Evolutionary conservation across 1,140 invertebrate species (phyloP).

Genomic region (Drosophila kurseongensis): DNA sequence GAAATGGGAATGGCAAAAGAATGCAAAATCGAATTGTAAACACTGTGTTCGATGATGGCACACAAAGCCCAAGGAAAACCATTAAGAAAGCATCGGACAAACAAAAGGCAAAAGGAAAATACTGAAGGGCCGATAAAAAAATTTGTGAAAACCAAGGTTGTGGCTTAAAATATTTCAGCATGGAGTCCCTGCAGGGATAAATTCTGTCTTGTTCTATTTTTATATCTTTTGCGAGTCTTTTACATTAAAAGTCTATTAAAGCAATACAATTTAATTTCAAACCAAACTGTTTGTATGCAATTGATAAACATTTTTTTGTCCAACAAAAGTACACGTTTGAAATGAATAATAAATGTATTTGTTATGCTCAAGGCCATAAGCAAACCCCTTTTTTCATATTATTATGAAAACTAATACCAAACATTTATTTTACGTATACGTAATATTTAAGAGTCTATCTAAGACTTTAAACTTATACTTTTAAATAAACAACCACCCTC

Average conservation of each 20-base stretch:
- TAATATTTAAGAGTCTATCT: too few relatives aligned
- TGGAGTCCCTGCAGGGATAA: background rate
- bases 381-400: too few relatives aligned
- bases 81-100: conserved; percentile 36
- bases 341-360: too few relatives aligned
- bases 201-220: conserved; percentile 1
- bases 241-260: background rate
- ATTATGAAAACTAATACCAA: too few relatives aligned
- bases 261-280: too few relatives aligned
- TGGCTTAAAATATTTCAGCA: conserved; percentile 1
- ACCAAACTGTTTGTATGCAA: too few relatives aligned
- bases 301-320: too few relatives aligned
- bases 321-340: too few relatives aligned
- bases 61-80: conserved; percentile 47
- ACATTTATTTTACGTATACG: too few relatives aligned
- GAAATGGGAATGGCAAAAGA: conserved; percentile 46
- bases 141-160: conserved; percentile 1
- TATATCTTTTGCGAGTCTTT: background rate
- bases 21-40: conserved; percentile 55
- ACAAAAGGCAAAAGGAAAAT: conserved; percentile 23
- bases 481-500: too few relatives aligned
- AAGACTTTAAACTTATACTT: too few relatives aligned
- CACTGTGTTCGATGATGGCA: conserved; percentile 39
- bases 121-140: conserved; percentile 15
- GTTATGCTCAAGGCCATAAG: too few relatives aligned